phyloP scores from a whole-genome alignment of 1,140 invertebrate genomes.

The Patella vulgata region DNA sequence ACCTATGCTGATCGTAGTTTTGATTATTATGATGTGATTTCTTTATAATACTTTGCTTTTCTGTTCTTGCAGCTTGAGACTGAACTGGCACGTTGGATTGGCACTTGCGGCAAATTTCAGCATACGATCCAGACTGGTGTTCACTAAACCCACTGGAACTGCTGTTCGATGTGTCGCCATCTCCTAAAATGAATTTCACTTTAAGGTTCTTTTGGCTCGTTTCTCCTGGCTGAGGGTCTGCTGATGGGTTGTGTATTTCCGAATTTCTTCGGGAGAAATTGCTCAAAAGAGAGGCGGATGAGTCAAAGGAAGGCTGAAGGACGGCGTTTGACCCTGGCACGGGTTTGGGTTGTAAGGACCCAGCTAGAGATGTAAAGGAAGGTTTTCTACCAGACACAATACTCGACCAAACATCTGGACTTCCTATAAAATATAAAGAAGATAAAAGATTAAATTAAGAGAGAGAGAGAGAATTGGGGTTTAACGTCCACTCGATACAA shows the following conservation, averaged over 20 bases:
- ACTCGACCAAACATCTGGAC: constrained; percentile 50
- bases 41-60: no score
- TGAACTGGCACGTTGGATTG: no score
- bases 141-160: constrained; percentile 53
- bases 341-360: constrained; percentile 18
- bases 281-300: constrained; percentile 3
- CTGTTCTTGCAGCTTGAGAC: no score
- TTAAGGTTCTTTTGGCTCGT: constrained; percentile 20
- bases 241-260: not conserved
- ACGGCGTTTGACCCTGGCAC: constrained; percentile 13
- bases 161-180: constrained; percentile 44
- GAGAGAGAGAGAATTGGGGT: no score
- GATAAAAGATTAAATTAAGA: constrained; percentile 1
- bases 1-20: no score
- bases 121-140: constrained; percentile 24
- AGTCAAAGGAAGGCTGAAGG: constrained; percentile 8
- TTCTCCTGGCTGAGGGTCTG: not conserved
- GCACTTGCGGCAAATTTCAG: constrained; percentile 38
- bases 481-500: no score
- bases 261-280: constrained; percentile 1
- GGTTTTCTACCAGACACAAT: constrained; percentile 50
- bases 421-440: constrained; percentile 24
- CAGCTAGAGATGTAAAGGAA: constrained; percentile 27
- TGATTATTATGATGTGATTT: no score
- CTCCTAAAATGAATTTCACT: constrained; percentile 42